Conservation (phyloP, 2,797 vertebrate species). For the Sebastes variabilis region DNA sequence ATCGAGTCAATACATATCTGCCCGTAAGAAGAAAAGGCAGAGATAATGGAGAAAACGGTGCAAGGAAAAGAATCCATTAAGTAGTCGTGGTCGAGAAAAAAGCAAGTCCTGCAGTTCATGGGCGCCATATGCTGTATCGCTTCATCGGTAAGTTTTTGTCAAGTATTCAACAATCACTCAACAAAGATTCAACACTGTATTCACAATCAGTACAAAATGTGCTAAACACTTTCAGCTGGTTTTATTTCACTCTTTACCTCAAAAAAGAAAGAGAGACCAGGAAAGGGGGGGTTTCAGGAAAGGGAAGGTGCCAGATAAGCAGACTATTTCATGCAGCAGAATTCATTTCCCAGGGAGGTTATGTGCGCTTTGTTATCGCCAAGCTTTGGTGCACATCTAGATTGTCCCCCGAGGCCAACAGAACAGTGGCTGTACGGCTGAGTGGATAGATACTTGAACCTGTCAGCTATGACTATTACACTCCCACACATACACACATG, state of each 20-base stretch:
- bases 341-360: slow-evolving; percentile 81
- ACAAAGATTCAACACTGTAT: neutral
- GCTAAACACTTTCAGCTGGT: slow-evolving; percentile 2
- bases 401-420: slow-evolving; percentile 79
- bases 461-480: slow-evolving; percentile 77
- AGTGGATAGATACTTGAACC: slow-evolving; percentile 80
- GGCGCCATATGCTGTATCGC: neutral
- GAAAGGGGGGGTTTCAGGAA: slow-evolving; percentile 10
- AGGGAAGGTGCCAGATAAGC: slow-evolving; percentile 72
- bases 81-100: neutral
- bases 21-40: slow-evolving; percentile 7
- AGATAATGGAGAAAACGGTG: slow-evolving; percentile 44
- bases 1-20: slow-evolving; percentile 25
- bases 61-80: slow-evolving; percentile 58
- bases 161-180: slow-evolving; percentile 27
- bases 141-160: slow-evolving; percentile 60
- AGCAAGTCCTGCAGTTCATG: slow-evolving; percentile 14
- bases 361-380: slow-evolving; percentile 77
- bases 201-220: slow-evolving; percentile 3
- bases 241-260: slow-evolving; percentile 21
- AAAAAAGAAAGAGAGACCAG: slow-evolving; percentile 20
- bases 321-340: slow-evolving; percentile 77
- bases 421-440: slow-evolving; percentile 76
- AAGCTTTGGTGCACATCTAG: slow-evolving; percentile 81
- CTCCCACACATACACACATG: slow-evolving; percentile 61